Base-by-base conservation (phyloP, 1,140 invertebrate genomes). In the Cylas formicarius region DNA sequence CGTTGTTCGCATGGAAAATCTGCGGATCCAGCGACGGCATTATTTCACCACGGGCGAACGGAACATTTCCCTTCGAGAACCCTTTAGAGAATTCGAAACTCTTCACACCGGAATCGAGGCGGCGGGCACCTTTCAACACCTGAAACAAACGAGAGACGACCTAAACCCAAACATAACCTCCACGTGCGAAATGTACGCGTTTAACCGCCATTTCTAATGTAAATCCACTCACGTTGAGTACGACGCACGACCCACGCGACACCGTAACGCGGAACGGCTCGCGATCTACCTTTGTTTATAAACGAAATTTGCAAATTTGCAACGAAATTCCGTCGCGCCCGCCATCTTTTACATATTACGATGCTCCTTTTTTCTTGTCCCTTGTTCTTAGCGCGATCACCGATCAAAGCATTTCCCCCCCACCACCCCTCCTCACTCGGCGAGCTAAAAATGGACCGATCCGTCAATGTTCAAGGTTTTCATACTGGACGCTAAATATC, bases 291-390 rank as follows among this genome's bases (percentile, higher is more conserved):
- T 56, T 61, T 60, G 54, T 60, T 62, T 58, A 56, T 57, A 55
- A 57, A 58, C 52, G 58, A 42, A 42, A 62, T 62, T 61, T 49
- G 58, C 56, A 59, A 62, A 62, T 62, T 61, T 53, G 60, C 60
- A 59, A 62, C 50, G 49, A 58, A 51, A 53, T 52, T 51, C 54
- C 53, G 58, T 45, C 48, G 38, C 38, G 55, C 60, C n/a, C 58
- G 60, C 60, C 60, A 62, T 62, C 58, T 62, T 62, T 62, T 46
- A 50, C 50, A 55, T 62, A 60, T 60, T 46, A 50, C 50, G 56
- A 57, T 56, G 56, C 52, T 39, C 48, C 52, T 55, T 51, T 56
- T 55, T 55, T 55, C 51, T 52, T 53, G 48, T 51, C 54, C 49
- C 48, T 53, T 40, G 37, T 49, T 53, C 51, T 50, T 46, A 38